These are phyloP conservation scores for Macrostomum cliftonense DNA, from an alignment of 2,888 invertebrate genomes.

Conservation along the genomic window DNA sequence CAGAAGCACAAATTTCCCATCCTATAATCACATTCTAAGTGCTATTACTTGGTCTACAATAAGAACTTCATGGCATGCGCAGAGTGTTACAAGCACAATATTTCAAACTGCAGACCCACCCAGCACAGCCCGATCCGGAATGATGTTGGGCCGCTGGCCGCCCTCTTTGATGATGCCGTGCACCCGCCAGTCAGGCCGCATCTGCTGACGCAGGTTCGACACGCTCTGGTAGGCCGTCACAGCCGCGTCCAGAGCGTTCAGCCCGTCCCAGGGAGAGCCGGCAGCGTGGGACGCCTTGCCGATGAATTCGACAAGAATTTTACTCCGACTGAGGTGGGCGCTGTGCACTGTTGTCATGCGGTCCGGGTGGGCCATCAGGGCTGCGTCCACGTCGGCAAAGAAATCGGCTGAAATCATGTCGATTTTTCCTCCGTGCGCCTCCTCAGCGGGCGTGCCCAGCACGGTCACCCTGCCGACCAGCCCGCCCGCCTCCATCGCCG, in stretches of 20 bases:
- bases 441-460: conserved; percentile 17
- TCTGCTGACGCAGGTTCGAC: conserved; percentile 32
- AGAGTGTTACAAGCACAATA: no score
- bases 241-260: conserved; percentile 37
- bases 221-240: conserved; percentile 31
- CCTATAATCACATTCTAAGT: no score
- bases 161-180: conserved; percentile 16
- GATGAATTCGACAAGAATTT: conserved; percentile 1
- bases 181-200: conserved; percentile 20
- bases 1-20: no score
- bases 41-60: no score
- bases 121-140: conserved; percentile 23
- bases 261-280: conserved; percentile 27
- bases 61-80: no score
- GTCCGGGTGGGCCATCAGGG: conserved; percentile 18
- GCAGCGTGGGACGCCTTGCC: conserved; percentile 21
- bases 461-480: conserved; percentile 9
- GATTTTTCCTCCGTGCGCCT: conserved; percentile 18
- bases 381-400: conserved; percentile 16
- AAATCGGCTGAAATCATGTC: conserved; percentile 15
- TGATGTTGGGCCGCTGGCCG: conserved; percentile 22
- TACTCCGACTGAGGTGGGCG: conserved; percentile 3
- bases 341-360: conserved; percentile 13
- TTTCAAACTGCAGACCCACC: no score
- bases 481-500: conserved; percentile 17